Base-by-base conservation (phyloP, 2,888 invertebrate species). In the Patella ulyssiponensis region DNA sequence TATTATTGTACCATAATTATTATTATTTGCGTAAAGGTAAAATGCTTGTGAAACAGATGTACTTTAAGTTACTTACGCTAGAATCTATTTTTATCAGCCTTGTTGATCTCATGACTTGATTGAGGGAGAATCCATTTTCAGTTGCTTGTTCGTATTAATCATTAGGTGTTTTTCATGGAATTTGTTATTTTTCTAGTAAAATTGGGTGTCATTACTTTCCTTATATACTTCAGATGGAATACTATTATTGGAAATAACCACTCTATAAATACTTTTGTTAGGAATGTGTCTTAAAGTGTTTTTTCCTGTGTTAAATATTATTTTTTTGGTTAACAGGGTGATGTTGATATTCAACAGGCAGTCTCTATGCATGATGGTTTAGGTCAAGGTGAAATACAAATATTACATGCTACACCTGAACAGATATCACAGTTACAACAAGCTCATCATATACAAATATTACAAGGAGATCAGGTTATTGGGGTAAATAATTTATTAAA, bases 391-490 rank as follows among this genome's bases (percentile, higher is more conserved):
- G 91, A 92, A 80, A 90, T 92, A 54, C 92, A 92, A 85, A 91
- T 92, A 33, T 84, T 92, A 17, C 91, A 91, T 77, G 92, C 92
- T 80, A 92, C 92, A 52, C 91, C 91, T 44, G 92, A 92, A 85
- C 91, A 92, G 79, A 88, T 92, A 51, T 91, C 91, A 17, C 91
- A 91, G 79, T 83, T 92, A 56, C 90, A 90, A 80, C 90, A 91
- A 56, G 89, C 88, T 52, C 90, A 90, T 53, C 90, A 90, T 77
- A 91, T 91, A 82, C 90, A 91, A 77, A 91, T 91, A 73, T 80
- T 91, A 17, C 88, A 89, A 53, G 90, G 89, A 73, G 88, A 88
- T 77, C 88, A 89, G 69, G 87, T 90, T 44, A 88, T 89, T 78
- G 88, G 88, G 82, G 87, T 89, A 69, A 79, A 83, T 82, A 80